Evolutionary conservation across 1,140 invertebrate genomes (phyloP), one percentile per base, ranked within the genome.

Genomic region (Saccostrea echinata): DNA sequence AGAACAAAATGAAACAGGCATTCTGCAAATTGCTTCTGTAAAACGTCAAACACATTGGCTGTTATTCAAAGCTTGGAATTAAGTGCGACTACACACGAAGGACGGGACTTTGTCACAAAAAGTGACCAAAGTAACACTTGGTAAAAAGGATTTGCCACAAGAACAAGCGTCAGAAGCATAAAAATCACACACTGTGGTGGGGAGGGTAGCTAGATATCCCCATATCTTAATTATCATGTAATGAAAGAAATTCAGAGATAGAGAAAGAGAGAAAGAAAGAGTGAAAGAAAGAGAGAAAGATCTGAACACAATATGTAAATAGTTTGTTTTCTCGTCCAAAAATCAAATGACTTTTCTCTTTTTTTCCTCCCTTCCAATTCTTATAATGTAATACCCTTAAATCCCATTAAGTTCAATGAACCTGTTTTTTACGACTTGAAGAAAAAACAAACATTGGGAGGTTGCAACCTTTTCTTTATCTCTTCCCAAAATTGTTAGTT

Each of bases 21-120:
- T 76, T 76, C 68, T 76, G 68, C 68, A 76, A 76, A 76, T 76
- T 76, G 68, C 68, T 76, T 76, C 68, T 76, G 68, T 76, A 76
- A 27, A 76, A 76, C 68, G 27, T 16, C 68, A 27, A 27, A 76
- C 68, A 76, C 30, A 76, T 76, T 76, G 68, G 27, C 68, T 30
- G 13, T 76, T 76, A 16, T 30, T 76, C 68, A 76, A 76, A 76
- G 68, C 68, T 11, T 76, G 27, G 27, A 76, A 27, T 76, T 76
- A 76, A 76, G 68, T 76, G 27, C 27, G 30, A 76, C 27, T 76
- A 76, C 68, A 76, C 68, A 76, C 68, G 68, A 76, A 76, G 68
- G 68, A 27, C 16, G 68, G 27, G 68, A 76, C 68, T 76, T 76
- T 76, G 68, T 76, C 68, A 76, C 68, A 76, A 76, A 76, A 76